Base-by-base conservation (phyloP, 2,797 vertebrate species). In the Malurus splendens region DNA sequence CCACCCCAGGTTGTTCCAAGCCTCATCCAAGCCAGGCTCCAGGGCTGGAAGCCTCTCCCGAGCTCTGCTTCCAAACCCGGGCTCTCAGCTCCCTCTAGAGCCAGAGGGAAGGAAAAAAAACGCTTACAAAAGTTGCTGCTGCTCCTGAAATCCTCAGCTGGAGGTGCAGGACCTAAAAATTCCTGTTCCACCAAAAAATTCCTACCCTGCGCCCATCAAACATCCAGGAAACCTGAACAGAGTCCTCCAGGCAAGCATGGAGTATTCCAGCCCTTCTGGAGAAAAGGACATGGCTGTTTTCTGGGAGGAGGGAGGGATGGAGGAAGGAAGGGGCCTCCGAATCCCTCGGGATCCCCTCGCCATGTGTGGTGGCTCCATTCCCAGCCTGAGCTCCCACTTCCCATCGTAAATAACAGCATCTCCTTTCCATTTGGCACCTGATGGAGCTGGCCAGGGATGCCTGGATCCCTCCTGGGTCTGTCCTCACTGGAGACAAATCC, bases 71-170 rank as follows among this genome's bases (percentile, higher is more conserved):
- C 79, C 64, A 84, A 90, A 79, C 9, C 30, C 20, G 23, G 78
- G 3, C 15, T 66, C 78, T 70, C 72, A 76, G 94, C 92, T 90
- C 92, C 92, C 90, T 91, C 92, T 89, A 89, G 82, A 64, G 92
- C n/a, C 82, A 16, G 52, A 73, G 24, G 16, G n/a, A 66, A 65
- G 55, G 45, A 70, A 71, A 61, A 89, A 33, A 92, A 11, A 12
- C 23, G 0, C 60, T 82, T 67, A 32, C 41, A 14, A 12, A 54
- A 62, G 22, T 54, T 22, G 8, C 48, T 85, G 60, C 39, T 68
- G 85, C 76, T 80, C 61, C 77, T 25, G 25, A 50, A 72, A 61
- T 25, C 36, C 44, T 50, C 60, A 14, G 10, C 68, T 18, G 60
- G 44, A 45, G 22, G 23, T 6, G 18, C 22, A 9, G 48, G 7